phyloP scores from a whole-genome alignment of 1,140 invertebrate species.

The Berghia stephanieae region DNA sequence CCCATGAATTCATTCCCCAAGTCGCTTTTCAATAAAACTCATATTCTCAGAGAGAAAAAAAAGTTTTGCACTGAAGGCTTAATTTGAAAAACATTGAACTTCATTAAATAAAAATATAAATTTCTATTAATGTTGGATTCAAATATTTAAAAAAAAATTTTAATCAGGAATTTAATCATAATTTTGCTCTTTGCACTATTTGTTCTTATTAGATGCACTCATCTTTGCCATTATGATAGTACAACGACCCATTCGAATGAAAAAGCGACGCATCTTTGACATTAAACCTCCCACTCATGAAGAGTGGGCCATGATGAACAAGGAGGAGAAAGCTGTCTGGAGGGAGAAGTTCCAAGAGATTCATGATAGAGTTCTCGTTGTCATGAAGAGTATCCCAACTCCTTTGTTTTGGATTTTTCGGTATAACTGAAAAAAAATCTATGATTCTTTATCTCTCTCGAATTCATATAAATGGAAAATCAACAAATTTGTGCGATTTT shows the following conservation, averaged over 20 bases:
- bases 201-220: conserved; percentile 57
- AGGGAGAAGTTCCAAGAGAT: conserved; percentile 62
- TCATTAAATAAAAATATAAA: background rate
- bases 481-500: too few relatives aligned
- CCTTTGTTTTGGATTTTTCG: conserved; percentile 69
- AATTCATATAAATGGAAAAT: too few relatives aligned
- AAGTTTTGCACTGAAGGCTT: too few relatives aligned
- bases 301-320: conserved; percentile 61
- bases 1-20: too few relatives aligned
- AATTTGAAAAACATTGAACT: too few relatives aligned
- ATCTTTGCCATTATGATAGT: conserved; percentile 52
- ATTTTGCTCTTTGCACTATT: conserved; percentile 25
- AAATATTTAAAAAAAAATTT: background rate
- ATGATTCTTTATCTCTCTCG: background rate
- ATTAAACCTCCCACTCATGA: conserved; percentile 51
- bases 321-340: conserved; percentile 57
- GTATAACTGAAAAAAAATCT: conserved; percentile 45
- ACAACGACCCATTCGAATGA: conserved; percentile 48
- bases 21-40: too few relatives aligned
- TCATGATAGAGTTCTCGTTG: conserved; percentile 63
- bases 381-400: conserved; percentile 66
- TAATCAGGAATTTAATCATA: background rate
- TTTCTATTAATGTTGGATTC: background rate
- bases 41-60: too few relatives aligned
- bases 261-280: conserved; percentile 47